Base-by-base conservation (phyloP, 2,797 vertebrate genomes). In the Numenius phaeopus region DNA sequence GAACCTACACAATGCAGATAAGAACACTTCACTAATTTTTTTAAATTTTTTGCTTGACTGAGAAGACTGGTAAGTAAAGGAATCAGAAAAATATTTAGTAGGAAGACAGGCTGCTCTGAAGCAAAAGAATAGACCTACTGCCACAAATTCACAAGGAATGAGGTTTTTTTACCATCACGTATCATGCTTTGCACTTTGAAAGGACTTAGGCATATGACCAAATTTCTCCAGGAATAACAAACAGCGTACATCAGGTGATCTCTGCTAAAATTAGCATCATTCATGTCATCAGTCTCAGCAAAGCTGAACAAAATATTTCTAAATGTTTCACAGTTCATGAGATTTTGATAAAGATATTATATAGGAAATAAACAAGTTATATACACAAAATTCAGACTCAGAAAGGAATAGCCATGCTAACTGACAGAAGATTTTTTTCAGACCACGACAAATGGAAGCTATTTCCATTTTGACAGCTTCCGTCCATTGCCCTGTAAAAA, bases 161-260 rank as follows among this genome's bases (percentile, higher is more conserved):
- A 67, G 2, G 2, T 1, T 3, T n/a, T 84, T 87, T 83, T 84
- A 24, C 15, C 14, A 12, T 76, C 19, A 9, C 15, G 90, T 83
- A 11, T 32, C 46, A n/a, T 69, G 23, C 29, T 83, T 95, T 87
- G 42, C 34, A 55, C 22, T 95, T 81, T 89, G 69, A 83, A 95
- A 87, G 24, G 39, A 65, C 44, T 87, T 89, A 69, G 73, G 66
- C 49, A 69, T 62, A 69, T 62, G 54, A 83, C 10, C 46, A 95
- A 49, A 83, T 88, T 87, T 93, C 19, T 92, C 54, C 66, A 84
- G 59, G 90, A 96, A 95, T 89, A 90, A 77, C 19, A 47, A 73
- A 84, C 47, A 81, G 69, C n/a, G 24, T 76, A 47, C 34, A 76
- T 92, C 94, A 93, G 70, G 73, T 90, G 77, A 90, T 87, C 13